Evolutionary conservation across 2,797 vertebrate species (phyloP), one percentile per base, ranked within the genome.

Genomic region (Limosa lapponica): DNA sequence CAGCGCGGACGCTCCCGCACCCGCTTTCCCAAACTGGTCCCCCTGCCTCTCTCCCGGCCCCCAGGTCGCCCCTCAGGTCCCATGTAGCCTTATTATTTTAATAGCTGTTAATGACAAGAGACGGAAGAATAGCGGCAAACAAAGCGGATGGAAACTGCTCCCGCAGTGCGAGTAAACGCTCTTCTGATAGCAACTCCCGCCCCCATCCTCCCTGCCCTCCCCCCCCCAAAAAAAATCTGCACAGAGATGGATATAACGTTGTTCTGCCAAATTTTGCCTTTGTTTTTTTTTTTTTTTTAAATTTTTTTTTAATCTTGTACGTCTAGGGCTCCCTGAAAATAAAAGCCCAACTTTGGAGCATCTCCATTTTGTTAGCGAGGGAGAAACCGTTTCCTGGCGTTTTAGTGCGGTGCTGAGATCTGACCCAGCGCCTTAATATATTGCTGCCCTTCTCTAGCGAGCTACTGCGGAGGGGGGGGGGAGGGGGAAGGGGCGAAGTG

Each of bases 61-160:
- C 13, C 13, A 11, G n/a, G 5, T 80, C 18, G 0, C 69, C 49
- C 41, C 44, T 55, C 72, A 34, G 34, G 66, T 83, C 65, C 43
- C 30, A 5, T 13, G 37, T 11, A 84, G 25, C 44, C 51, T 64
- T 18, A 59, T 57, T 46, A 41, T 59, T 92, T 87, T 69, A 93
- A 77, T 78, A 87, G 54, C 62, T 90, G 87, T 25, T 79, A 92
- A 93, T 66, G 78, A 84, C 77, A 73, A 77, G 82, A 71, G 49
- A 25, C 37, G 52, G 69, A 86, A 88, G 64, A 79, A 66, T 2
- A 87, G 74, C 24, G n/a, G 83, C 71, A 72, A 94, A 62, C 22
- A 55, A 27, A 6, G 39, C 23, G 17, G 30, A 59, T 95, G 83
- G 92, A 95, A 96, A 84, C 73, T 84, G 64, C 43, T 87, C 74